Evolutionary conservation across 2,797 vertebrate species (phyloP), one percentile per base, ranked within the genome.

Genomic region (Poeciliopsis presidionis): DNA sequence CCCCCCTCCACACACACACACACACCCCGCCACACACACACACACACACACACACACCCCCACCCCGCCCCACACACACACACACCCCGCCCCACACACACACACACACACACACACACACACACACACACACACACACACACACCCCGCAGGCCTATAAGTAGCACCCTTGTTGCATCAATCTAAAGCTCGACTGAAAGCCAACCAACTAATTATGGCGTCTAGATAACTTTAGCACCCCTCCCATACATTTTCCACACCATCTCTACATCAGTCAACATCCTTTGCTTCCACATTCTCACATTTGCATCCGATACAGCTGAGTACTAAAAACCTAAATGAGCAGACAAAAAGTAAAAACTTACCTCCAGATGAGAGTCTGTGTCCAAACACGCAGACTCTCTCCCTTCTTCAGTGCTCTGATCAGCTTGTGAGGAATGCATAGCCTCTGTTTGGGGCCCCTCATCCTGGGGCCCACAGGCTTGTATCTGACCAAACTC

Each of bases 181-280:
- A 88, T 90, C 90, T 88, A 86, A 91, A 91, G 87, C 87, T 79
- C 78, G 69, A 88, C 87, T 88, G 84, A 89, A 91, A 89, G 86
- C 87, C 87, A 90, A 87, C 82, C 81, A 80, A 86, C 90, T 93
- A 94, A 93, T 93, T 92, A 91, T 90, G 90, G 90, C 63, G 45
- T 91, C 90, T 89, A 76, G 91, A 91, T 90, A 92, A 81, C 90
- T 90, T 84, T 74, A 72, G 65, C 67, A 45, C 80, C 77, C 74
- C 77, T 51, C 75, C 73, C 77, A 85, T 84, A 82, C 81, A 91
- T 90, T 93, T 92, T 93, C 92, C 91, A 92, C 87, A 83, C 87
- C 74, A 77, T 84, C 90, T 87, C 84, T 82, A 72, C 90, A 89
- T 87, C 84, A 30, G 88, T 88, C 81, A 77, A 73, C 78, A 86